Conservation (phyloP, 37 sponge, comb jelly and placozoan genomes). For the Tethya wilhelma region DNA sequence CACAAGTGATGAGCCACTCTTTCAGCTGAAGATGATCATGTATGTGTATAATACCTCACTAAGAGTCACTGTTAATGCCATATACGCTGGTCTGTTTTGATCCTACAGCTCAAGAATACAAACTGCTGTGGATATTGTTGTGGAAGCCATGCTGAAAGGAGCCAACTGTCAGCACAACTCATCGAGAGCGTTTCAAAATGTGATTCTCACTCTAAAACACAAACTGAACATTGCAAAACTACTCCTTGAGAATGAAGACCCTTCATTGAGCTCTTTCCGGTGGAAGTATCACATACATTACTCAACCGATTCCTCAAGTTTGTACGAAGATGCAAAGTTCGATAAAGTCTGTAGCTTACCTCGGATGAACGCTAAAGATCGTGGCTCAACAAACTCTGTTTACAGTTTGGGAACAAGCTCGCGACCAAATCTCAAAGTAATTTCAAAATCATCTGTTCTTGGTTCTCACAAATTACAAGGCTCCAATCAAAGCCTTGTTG, state of each 20-base stretch:
- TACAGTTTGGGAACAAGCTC: too few species aligned
- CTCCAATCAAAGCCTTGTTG: slow-evolving; percentile 29
- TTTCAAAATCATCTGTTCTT: not conserved
- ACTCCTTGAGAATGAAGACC: not conserved
- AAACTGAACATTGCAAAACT: slow-evolving; percentile 12
- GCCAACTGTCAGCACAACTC: not conserved
- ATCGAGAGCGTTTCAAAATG: slow-evolving; percentile 17
- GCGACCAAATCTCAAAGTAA: not conserved
- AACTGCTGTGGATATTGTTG: too few species aligned
- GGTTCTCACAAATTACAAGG: not conserved
- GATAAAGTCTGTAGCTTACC: not conserved
- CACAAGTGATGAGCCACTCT: not conserved
- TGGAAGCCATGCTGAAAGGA: not conserved
- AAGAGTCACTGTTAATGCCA: too few species aligned
- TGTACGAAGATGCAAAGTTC: not conserved
- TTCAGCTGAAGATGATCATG: slow-evolving; percentile 21
- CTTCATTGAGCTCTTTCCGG: not conserved
- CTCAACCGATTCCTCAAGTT: not conserved
- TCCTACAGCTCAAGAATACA: too few species aligned
- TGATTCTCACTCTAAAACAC: slow-evolving; percentile 35
- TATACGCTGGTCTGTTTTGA: too few species aligned
- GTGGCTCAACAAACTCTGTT: not conserved
- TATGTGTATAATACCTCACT: too few species aligned
- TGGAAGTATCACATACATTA: slow-evolving; percentile 37
- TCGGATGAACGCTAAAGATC: not conserved